These are phyloP conservation scores for Epirrita christyi DNA, from an alignment of 2,888 invertebrate genomes.

Conservation along the genomic window DNA sequence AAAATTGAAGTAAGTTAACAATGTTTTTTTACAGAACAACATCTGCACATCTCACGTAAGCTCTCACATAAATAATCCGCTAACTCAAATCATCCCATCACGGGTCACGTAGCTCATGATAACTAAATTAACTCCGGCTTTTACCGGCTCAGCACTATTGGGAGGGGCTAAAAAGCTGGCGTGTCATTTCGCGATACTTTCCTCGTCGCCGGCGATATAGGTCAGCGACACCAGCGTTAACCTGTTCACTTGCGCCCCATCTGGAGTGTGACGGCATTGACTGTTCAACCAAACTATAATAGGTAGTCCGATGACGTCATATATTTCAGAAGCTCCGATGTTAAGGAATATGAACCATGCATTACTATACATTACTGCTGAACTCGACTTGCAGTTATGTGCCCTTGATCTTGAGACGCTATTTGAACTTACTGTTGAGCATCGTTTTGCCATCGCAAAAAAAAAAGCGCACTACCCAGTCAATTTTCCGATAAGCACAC, in stretches of 20 bases:
- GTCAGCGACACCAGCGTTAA: constrained; percentile 56
- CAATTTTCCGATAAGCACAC: no score
- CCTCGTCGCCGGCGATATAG: constrained; percentile 55
- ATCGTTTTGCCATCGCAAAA: no score
- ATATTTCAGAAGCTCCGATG: neutral
- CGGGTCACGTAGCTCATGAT: constrained; percentile 46
- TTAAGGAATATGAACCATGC: no score
- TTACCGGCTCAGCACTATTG: constrained; percentile 52
- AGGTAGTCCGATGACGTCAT: neutral
- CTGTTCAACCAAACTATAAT: constrained; percentile 17
- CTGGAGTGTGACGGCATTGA: constrained; percentile 44
- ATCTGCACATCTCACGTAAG: constrained; percentile 16
- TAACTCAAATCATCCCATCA: constrained; percentile 43
- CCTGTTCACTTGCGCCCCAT: constrained; percentile 41
- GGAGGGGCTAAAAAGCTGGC: constrained; percentile 54
- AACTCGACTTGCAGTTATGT: no score
- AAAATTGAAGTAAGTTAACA: no score
- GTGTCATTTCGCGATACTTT: constrained; percentile 58
- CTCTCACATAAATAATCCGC: constrained; percentile 35
- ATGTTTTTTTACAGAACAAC: neutral
- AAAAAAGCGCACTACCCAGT: no score
- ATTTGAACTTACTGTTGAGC: no score
- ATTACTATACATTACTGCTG: no score
- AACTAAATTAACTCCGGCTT: constrained; percentile 55
- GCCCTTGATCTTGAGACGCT: no score